These are phyloP conservation scores for Drosophila maculinotata DNA, from an alignment of 2,888 invertebrate species.

Conservation along the genomic window DNA sequence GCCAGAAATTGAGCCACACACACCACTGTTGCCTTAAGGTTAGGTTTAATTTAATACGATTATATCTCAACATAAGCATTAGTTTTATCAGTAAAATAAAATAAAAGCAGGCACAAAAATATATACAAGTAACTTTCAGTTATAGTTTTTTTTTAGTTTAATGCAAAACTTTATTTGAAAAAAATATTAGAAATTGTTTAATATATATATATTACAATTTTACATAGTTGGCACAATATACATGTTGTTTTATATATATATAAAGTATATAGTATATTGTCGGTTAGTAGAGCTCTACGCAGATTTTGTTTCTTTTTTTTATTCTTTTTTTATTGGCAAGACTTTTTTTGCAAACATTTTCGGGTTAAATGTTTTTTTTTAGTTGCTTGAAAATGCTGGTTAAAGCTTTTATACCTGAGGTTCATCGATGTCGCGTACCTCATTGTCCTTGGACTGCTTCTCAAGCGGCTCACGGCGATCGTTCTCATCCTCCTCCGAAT, in stretches of 20 bases:
- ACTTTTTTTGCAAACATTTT: slow-evolving; percentile 23
- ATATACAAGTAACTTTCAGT: slow-evolving; percentile 59
- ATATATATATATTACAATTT: slow-evolving; percentile 62
- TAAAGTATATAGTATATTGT: slow-evolving; percentile 45
- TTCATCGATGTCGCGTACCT: slow-evolving; percentile 82
- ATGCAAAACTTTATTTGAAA: slow-evolving; percentile 71
- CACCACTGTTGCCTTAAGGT: slow-evolving; percentile 35
- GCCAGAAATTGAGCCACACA: slow-evolving; percentile 26
- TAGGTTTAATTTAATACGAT: slow-evolving; percentile 28
- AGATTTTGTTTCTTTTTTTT: slow-evolving; percentile 1
- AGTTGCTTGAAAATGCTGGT: slow-evolving; percentile 43
- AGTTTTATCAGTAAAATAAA: slow-evolving; percentile 30
- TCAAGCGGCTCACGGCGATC: slow-evolving; percentile 74
- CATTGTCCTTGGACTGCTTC: slow-evolving; percentile 78
- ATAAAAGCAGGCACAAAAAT: slow-evolving; percentile 49
- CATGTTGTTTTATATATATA: slow-evolving; percentile 46
- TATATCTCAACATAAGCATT: slow-evolving; percentile 24
- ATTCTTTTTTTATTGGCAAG: slow-evolving; percentile 42
- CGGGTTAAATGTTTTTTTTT: slow-evolving; percentile 48
- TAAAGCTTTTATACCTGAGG: slow-evolving; percentile 82
- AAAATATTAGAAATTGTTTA: slow-evolving; percentile 52
- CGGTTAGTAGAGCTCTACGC: slow-evolving; percentile 62
- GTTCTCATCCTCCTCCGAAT: slow-evolving; percentile 70
- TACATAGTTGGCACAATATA: slow-evolving; percentile 51
- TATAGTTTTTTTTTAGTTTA: slow-evolving; percentile 44